Conservation (phyloP, 2,113 vertebrate species). For the Dermatemys mawii region DNA sequence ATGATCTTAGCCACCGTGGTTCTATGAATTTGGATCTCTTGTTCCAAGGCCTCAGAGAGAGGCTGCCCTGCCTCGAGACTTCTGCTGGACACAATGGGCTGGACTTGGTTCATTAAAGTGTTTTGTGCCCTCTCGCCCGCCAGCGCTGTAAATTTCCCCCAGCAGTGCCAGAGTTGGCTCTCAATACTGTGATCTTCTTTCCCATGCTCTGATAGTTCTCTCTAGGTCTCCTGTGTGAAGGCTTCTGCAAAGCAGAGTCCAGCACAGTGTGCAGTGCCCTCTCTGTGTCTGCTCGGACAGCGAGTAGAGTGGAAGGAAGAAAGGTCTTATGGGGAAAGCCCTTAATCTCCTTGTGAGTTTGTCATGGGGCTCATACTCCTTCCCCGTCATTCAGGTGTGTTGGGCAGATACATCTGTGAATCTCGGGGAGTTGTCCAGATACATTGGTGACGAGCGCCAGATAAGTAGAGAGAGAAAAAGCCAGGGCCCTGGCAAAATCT, state of each 20-base stretch:
- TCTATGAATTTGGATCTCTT: background rate
- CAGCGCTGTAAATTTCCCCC: background rate
- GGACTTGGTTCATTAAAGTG: background rate
- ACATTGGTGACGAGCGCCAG: background rate
- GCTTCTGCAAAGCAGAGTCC: background rate
- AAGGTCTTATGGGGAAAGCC: background rate
- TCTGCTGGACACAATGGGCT: background rate
- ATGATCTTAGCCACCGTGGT: background rate
- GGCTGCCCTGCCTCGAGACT: background rate
- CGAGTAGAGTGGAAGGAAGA: background rate
- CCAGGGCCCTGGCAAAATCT: background rate
- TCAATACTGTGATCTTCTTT: background rate
- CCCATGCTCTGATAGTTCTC: no score
- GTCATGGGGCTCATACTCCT: background rate
- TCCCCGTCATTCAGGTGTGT: background rate
- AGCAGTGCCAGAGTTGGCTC: background rate
- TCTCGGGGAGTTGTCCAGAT: background rate
- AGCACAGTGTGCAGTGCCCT: background rate
- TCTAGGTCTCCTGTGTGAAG: background rate
- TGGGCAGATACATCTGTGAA: background rate
- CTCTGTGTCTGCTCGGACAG: background rate
- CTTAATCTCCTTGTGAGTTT: background rate
- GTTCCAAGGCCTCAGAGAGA: background rate
- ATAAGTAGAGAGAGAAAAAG: background rate
- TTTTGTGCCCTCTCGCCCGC: background rate